These are phyloP conservation scores for Takifugu flavidus DNA, from an alignment of 2,113 vertebrate genomes.

Conservation along the genomic window DNA sequence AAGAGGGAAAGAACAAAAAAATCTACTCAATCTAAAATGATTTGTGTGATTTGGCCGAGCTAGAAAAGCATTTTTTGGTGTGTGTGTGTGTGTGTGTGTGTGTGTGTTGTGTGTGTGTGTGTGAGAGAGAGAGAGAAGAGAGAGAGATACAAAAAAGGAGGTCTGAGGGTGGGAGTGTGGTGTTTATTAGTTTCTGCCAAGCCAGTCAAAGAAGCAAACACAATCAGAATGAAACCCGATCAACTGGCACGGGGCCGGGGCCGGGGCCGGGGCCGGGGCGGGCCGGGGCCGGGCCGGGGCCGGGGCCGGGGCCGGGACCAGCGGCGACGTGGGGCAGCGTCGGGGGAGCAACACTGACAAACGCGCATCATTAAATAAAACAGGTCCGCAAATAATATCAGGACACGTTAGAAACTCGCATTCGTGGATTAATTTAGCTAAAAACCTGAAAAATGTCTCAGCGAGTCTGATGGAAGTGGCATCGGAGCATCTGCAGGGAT, in stretches of 20 bases:
- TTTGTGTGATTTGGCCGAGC: conserved; percentile 47
- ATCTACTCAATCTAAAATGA: conserved; percentile 24
- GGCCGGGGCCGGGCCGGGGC: conserved; percentile 54
- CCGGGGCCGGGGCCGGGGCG: too few species aligned
- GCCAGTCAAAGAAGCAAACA: conserved; percentile 65
- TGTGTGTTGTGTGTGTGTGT: neutral
- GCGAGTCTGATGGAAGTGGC: conserved; percentile 22
- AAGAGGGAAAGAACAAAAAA: conserved; percentile 17
- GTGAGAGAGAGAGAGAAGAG: neutral
- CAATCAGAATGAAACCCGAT: conserved; percentile 65
- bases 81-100: neutral
- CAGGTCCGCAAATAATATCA: conserved; percentile 51
- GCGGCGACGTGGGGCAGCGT: conserved; percentile 29
- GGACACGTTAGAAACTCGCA: conserved; percentile 19
- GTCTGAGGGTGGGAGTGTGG: conserved; percentile 52
- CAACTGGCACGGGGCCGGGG: conserved; percentile 57
- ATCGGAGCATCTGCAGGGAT: conserved; percentile 40
- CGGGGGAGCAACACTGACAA: conserved; percentile 54
- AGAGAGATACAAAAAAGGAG: conserved; percentile 15
- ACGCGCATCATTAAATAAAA: conserved; percentile 45
- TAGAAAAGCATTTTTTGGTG: conserved; percentile 36
- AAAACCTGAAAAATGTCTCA: conserved; percentile 13
- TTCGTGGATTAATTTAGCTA: neutral
- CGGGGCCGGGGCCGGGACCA: conserved; percentile 41
- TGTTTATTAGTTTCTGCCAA: conserved; percentile 76